Evolutionary conservation across 2,113 vertebrate genomes (phyloP), one percentile per base, ranked within the genome.

Genomic region (Otus sunia): DNA sequence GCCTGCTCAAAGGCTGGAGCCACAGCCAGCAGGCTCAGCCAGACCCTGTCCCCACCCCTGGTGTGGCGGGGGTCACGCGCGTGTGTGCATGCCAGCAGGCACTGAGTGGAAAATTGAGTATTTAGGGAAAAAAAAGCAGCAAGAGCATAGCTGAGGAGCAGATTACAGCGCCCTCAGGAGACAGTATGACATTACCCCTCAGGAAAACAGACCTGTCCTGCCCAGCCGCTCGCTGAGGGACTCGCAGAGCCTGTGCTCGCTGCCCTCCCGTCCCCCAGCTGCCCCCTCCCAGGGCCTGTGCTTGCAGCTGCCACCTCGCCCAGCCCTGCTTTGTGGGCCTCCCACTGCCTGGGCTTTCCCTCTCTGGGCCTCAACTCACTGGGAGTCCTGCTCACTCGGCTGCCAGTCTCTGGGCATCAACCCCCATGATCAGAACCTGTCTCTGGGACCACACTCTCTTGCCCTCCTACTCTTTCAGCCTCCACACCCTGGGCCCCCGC

Each of bases 61-160:
- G 34, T 4, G 0, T 7, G 16, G 30, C 50, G 26, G 47, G 17
- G 27, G 20, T 55, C 67, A n/a, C 39, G 25, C 3, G 12, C 0
- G 0, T 21, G 20, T 12, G 20, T 12, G 14, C 1, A 6, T 23
- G 17, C 36, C 78, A 73, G 56, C 0, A 0, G 47, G 18, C 12
- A 37, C 23, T 15, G 14, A 45, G 37, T 0, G 13, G 36, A 30
- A 81, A 79, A 68, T 6, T 21, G 41, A 53, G 37, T 45, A 58
- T 27, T 36, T 20, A 50, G 19, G 62, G 34, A 1, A 20, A 43
- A 20, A 43, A 86, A 86, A 84, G 9, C 18, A 72, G 53, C 26
- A 53, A 32, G 4, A 68, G 18, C 3, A 7, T 27, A 55, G 12
- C 45, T 10, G 9, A 60, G 55, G n/a, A 36, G 19, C 34, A 47